phyloP scores from a whole-genome alignment of 2,888 invertebrate genomes.

The Hyalella azteca region DNA sequence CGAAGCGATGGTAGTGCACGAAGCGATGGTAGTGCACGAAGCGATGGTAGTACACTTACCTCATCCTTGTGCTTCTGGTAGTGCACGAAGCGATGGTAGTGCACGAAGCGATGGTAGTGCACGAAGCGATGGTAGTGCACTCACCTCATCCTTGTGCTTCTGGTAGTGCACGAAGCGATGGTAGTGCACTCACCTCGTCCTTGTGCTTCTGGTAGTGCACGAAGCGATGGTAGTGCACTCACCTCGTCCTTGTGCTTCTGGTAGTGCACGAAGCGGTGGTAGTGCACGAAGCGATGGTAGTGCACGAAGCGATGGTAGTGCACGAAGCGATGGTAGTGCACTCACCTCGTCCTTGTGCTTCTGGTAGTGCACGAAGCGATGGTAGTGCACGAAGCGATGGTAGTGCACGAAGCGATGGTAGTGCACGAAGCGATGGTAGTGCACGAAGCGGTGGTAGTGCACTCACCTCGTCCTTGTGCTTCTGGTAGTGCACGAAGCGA shows the following conservation, averaged over 20 bases:
- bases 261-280: constrained; percentile 52
- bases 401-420: constrained; percentile 57
- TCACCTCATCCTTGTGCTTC: constrained; percentile 43
- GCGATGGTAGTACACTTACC: too few relatives aligned
- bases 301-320: too few relatives aligned
- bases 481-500: constrained; percentile 52
- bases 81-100: constrained; percentile 51
- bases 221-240: constrained; percentile 54
- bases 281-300: constrained; percentile 51
- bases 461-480: constrained; percentile 44
- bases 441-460: too few relatives aligned
- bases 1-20: too few relatives aligned
- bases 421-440: too few relatives aligned
- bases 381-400: constrained; percentile 51
- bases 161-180: constrained; percentile 54
- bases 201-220: constrained; percentile 48
- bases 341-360: constrained; percentile 44
- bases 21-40: too few relatives aligned
- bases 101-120: constrained; percentile 51
- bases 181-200: constrained; percentile 48
- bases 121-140: too few relatives aligned
- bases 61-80: constrained; percentile 50
- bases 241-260: constrained; percentile 47
- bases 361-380: constrained; percentile 53
- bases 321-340: too few relatives aligned